Evolutionary conservation across 2,888 invertebrate species (phyloP), one percentile per base, ranked within the genome.

Genomic region (Apodemia zela): DNA sequence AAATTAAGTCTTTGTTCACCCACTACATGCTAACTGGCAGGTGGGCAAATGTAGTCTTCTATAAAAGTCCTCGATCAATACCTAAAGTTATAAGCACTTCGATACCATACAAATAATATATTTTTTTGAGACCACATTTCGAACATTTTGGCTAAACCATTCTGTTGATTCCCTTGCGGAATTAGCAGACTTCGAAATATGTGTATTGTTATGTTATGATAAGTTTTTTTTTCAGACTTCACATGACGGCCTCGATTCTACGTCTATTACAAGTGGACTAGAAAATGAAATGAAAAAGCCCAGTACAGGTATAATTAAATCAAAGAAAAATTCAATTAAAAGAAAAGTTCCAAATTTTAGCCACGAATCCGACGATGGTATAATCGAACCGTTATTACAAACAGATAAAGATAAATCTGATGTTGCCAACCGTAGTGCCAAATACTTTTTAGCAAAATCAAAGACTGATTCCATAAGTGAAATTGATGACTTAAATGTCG

Each of bases 281-380:
- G 92, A 93, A 72, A 86, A 81, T 62, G 85, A 93, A 71, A 68
- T 80, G 1, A 91, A 82, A 72, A 87, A 83, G 71, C 77, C 88
- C 17, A 85, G 89, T 49, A 80, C 84, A 8, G 87, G 87, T 67
- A 83, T 92, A 71, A 71, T 89, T 21, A 93, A 93, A 79, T 79
- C 78, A 1, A 92, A 90, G 72, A 84, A 82, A 71, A 87, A 69
- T 71, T 89, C 87, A 57, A 79, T 86, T 25, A 92, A 89, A 73
- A 81, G 80, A 66, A 90, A 85, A 71, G 82, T 83, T 66, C 84
- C 84, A 65, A 84, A 75, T 67, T 80, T 85, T 7, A 85, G 83
- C 63, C 78, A 81, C 42, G 91, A 90, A 68, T 80, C 82, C 10
- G 90, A 91, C 59, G 90, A 92, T 63, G 79, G 84, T 33, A 88